These are phyloP conservation scores for Xiphydria camelus DNA, from an alignment of 2,888 invertebrate species.

Conservation along the genomic window DNA sequence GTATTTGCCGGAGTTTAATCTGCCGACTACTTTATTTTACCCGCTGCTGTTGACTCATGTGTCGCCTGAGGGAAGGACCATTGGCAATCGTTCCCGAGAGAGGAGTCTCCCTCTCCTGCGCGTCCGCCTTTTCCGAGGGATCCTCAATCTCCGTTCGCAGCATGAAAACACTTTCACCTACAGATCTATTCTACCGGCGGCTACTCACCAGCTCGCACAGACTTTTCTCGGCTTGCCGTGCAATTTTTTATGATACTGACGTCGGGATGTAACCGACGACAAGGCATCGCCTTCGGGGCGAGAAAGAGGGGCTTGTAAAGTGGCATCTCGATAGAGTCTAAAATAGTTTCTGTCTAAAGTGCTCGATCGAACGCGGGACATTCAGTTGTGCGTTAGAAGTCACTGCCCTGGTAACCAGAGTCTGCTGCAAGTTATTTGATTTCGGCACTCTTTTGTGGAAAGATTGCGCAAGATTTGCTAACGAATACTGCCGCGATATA, in stretches of 20 bases:
- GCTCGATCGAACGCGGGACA: slow-evolving; percentile 30
- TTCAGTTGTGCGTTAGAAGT: slow-evolving; percentile 26
- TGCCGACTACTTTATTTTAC: slow-evolving; percentile 42
- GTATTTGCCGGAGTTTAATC: no score
- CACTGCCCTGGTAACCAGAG: slow-evolving; percentile 6
- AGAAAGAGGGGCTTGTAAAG: no score
- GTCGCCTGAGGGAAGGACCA: slow-evolving; percentile 43
- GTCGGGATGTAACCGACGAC: no score
- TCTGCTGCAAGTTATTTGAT: no score
- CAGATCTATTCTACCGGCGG: slow-evolving; percentile 54
- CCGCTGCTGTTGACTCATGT: slow-evolving; percentile 51
- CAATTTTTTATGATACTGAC: no score
- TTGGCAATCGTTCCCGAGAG: slow-evolving; percentile 41
- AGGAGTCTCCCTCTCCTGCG: slow-evolving; percentile 40
- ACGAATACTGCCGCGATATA: no score
- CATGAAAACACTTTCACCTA: slow-evolving; percentile 57
- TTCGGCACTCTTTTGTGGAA: no score
- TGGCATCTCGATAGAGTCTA: no score
- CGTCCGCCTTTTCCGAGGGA: slow-evolving; percentile 39
- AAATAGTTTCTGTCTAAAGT: slow-evolving; percentile 34
- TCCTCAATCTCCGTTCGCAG: slow-evolving; percentile 52
- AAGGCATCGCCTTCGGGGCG: no score
- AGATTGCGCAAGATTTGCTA: no score
- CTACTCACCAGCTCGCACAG: slow-evolving; percentile 44
- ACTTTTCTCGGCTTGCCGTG: no score